Conservation (phyloP, 2,797 vertebrate genomes). For the Atherinosoma microstoma region DNA sequence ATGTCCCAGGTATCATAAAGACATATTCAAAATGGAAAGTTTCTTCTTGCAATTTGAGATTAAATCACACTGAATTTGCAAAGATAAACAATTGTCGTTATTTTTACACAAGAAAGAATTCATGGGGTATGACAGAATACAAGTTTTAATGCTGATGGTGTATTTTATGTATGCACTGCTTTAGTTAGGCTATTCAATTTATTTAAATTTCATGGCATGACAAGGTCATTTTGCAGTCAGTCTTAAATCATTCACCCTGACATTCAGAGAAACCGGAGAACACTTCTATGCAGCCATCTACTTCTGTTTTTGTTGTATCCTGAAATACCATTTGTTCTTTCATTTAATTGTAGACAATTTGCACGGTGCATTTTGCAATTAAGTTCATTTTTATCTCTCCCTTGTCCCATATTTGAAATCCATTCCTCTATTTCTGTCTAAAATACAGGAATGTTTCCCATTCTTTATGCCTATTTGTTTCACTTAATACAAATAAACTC, state of each 20-base stretch:
- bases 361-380: neutral
- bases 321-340: neutral
- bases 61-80: no score
- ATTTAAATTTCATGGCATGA: neutral
- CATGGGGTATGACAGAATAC: no score
- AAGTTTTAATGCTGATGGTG: no score
- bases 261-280: no score
- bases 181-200: neutral
- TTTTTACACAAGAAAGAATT: no score
- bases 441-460: neutral
- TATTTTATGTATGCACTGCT: no score
- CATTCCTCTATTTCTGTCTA: neutral
- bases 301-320: neutral
- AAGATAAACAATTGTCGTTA: no score
- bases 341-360: neutral
- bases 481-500: neutral
- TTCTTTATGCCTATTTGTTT: neutral
- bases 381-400: neutral
- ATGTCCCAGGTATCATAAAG: no score
- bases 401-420: neutral
- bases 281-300: neutral
- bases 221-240: neutral
- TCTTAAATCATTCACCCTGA: no score
- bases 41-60: no score
- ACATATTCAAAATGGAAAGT: no score